Evolutionary conservation across 1,140 invertebrate genomes (phyloP).

Genomic region (Patella vulgata): DNA sequence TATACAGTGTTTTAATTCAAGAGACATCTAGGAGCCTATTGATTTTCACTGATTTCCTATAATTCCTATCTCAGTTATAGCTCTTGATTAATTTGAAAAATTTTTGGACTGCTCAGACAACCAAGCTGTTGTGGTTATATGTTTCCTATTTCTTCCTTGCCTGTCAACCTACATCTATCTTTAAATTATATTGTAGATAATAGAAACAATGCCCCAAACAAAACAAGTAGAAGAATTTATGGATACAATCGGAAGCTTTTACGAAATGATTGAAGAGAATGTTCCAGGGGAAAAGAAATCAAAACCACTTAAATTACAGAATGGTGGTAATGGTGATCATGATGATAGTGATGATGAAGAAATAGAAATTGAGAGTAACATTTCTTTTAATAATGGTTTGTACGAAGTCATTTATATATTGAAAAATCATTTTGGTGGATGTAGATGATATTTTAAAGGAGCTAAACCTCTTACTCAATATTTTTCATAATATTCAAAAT

Average conservation of each 20-base stretch:
- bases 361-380: neutral
- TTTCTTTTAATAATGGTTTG: neutral
- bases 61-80: no score
- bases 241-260: constrained; percentile 70
- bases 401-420: neutral
- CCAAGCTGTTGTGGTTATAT: neutral
- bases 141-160: neutral
- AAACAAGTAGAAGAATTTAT: constrained; percentile 70
- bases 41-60: no score
- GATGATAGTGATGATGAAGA: neutral
- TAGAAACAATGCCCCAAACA: constrained; percentile 72
- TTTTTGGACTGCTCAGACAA: no score
- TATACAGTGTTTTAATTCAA: no score
- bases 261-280: constrained; percentile 68
- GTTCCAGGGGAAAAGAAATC: constrained; percentile 15
- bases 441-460: no score
- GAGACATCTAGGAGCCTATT: no score
- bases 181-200: constrained; percentile 68
- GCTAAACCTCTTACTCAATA: no score
- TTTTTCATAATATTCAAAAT: no score
- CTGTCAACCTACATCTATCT: neutral
- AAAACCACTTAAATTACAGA: constrained; percentile 5
- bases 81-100: no score
- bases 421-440: no score
- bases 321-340: constrained; percentile 11